Evolutionary conservation across 2,797 vertebrate species (phyloP).

Genomic region (Scleropages formosus): DNA sequence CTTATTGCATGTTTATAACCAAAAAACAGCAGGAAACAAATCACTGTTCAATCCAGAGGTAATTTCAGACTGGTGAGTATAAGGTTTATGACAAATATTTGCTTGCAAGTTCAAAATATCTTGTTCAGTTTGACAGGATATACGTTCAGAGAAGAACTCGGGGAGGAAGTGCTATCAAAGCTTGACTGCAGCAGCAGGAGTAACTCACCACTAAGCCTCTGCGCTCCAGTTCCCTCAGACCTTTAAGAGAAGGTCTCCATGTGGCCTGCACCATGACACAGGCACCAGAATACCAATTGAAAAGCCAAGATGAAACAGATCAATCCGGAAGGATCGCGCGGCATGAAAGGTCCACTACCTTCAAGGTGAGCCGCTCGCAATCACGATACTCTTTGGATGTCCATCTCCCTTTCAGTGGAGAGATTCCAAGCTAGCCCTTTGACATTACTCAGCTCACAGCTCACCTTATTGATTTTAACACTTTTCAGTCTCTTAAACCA

Average conservation of each 20-base stretch:
- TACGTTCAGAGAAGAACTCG: too few relatives aligned
- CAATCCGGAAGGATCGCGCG: conserved; percentile 72
- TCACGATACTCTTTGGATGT: conserved; percentile 6
- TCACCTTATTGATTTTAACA: conserved; percentile 41
- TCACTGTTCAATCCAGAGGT: too few relatives aligned
- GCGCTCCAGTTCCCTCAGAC: conserved; percentile 1
- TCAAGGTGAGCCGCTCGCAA: conserved; percentile 36
- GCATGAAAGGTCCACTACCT: conserved; percentile 61
- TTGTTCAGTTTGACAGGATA: too few relatives aligned
- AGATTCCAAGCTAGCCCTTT: conserved; percentile 22
- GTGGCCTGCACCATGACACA: conserved; percentile 24
- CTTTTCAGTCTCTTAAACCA: conserved; percentile 41
- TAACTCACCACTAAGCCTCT: conserved; percentile 22
- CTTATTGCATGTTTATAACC: too few relatives aligned
- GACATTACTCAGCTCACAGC: conserved; percentile 34
- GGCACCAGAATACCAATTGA: conserved; percentile 56
- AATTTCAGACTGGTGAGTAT: too few relatives aligned
- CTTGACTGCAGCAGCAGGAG: conserved; percentile 21
- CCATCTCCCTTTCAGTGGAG: conserved; percentile 6
- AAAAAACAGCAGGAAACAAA: too few relatives aligned
- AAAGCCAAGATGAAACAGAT: conserved; percentile 70
- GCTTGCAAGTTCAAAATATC: too few relatives aligned
- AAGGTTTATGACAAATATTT: too few relatives aligned
- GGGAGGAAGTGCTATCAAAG: conserved; percentile 9
- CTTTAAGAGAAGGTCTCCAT: conserved; percentile 33